Base-by-base conservation (phyloP, 2,888 invertebrate species). In the Yponomeuta malinellus region DNA sequence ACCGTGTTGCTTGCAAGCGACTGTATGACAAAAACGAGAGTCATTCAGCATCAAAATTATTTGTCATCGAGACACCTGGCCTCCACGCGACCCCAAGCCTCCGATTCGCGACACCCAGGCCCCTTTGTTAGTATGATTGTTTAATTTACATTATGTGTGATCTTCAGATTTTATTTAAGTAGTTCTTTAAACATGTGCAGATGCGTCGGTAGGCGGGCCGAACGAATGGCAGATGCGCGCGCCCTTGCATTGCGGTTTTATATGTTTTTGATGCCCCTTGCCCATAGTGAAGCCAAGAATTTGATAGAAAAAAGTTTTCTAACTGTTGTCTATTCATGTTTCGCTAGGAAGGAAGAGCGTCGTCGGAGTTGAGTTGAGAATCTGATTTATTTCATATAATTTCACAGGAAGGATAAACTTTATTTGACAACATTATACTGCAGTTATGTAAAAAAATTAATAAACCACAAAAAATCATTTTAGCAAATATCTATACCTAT, bases 141-240 rank as follows among this genome's bases (percentile, higher is more conserved):
- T 90, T 89, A 90, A 90, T 90, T 87, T 89, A 89, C 84, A 89
- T 90, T 89, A 90, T 90, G 89, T 90, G 89, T 90, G 88, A 90
- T 90, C 89, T 89, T 89, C 81, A 81, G 88, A 89, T 83, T 77
- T 78, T 86, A 83, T 90, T 88, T 89, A 89, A 91, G 89, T 88
- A 89, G 88, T 88, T 90, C 84, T 89, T 83, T 83, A 90, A 90
- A 89, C 85, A 87, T 85, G 84, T 82, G 86, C 88, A 89, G 89
- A 89, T 89, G 89, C 76, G 77, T 88, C 76, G 77, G 81, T 80
- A 82, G 86, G 88, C 83, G 87, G 82, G 81, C 74, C 74, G 78
- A 77, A 75, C 74, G 75, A 77, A 76, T 74, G 79, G 83, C 90
- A 90, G 90, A 85, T 90, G 90, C 80, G 76, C 72, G 71, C 68